These are phyloP conservation scores for Etheostoma cragini DNA, from an alignment of 2,113 vertebrate species.

Conservation along the genomic window DNA sequence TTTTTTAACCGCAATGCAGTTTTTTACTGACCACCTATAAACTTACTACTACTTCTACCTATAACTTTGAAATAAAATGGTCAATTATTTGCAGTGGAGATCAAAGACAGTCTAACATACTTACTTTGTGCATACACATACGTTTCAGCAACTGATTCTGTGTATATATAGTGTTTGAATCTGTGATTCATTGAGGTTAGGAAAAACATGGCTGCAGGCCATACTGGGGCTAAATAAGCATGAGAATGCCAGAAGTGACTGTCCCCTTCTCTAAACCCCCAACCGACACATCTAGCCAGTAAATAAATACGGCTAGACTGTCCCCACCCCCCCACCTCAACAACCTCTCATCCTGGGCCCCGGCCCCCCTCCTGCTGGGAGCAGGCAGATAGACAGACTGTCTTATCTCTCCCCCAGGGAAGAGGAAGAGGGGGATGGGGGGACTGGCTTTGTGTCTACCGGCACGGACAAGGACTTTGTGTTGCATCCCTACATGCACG, in stretches of 20 bases:
- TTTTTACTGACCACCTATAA: constrained; percentile 1
- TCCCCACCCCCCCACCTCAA: constrained; percentile 50
- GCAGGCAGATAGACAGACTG: constrained; percentile 78
- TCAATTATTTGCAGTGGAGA: constrained; percentile 3
- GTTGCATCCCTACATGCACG: constrained; percentile 37
- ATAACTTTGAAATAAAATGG: background rate
- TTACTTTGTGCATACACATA: background rate
- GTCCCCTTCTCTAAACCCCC: constrained; percentile 59
- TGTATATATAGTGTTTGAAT: constrained; percentile 22
- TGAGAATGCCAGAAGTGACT: constrained; percentile 72
- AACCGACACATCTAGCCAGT: constrained; percentile 66
- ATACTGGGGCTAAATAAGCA: constrained; percentile 62
- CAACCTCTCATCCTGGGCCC: constrained; percentile 41
- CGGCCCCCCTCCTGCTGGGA: constrained; percentile 59
- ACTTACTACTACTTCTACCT: background rate
- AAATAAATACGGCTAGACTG: constrained; percentile 73
- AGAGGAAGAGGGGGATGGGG: constrained; percentile 58
- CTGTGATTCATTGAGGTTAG: constrained; percentile 38
- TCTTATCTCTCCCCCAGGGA: constrained; percentile 68
- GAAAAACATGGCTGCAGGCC: constrained; percentile 57
- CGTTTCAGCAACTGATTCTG: background rate
- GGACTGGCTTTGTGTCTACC: constrained; percentile 67
- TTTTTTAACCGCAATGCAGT: constrained; percentile 15
- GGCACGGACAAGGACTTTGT: constrained; percentile 48
- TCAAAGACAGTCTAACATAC: background rate